Conservation (phyloP, 2,797 vertebrate species). For the Melanotaenia boesemani region DNA sequence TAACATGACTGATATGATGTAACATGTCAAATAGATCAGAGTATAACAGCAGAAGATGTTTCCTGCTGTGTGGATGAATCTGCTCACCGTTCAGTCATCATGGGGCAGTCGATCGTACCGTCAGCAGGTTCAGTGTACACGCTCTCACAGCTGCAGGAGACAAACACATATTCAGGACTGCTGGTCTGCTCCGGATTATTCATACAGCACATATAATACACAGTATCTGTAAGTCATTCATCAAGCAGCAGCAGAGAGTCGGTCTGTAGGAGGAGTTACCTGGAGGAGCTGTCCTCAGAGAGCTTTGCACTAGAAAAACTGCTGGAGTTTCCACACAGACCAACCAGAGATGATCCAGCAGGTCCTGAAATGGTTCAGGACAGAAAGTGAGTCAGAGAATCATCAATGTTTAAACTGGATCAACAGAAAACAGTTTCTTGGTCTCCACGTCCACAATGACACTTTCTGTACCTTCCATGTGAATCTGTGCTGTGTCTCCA, state of each 20-base stretch:
- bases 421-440: not conserved
- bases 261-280: not conserved
- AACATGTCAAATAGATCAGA: no score
- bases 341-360: not conserved
- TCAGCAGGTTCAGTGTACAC: not conserved
- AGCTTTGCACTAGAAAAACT: no score
- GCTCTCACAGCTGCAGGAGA: slow-evolving; percentile 24
- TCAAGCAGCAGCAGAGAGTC: not conserved
- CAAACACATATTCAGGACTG: slow-evolving; percentile 6
- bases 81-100: slow-evolving; percentile 10
- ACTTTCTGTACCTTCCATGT: no score
- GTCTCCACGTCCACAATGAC: not conserved
- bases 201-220: no score
- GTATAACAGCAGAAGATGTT: no score
- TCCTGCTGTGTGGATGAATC: not conserved
- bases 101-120: not conserved
- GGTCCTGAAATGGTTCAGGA: not conserved
- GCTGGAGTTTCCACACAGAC: no score
- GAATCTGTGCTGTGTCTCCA: no score
- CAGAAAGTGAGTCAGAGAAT: not conserved
- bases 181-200: not conserved
- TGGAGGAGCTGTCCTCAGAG: no score
- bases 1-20: no score
- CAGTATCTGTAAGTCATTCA: not conserved
- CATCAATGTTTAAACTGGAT: no score